Conservation (phyloP, 2,888 invertebrate species). For the Ephialtes manifestator region DNA sequence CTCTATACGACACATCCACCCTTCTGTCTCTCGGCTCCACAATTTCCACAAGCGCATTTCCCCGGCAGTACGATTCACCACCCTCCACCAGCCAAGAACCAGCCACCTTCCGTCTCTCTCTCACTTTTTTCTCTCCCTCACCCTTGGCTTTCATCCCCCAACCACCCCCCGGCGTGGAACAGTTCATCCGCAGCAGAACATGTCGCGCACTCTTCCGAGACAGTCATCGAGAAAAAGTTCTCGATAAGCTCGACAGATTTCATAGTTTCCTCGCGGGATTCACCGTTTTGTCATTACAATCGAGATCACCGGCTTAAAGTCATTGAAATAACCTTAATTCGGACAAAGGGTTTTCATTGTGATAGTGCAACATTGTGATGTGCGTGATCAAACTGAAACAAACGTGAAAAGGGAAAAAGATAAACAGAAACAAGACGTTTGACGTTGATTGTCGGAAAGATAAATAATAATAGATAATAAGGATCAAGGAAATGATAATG, state of each 20-base stretch:
- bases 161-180: constrained; percentile 69
- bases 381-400: neutral
- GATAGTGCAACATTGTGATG: constrained; percentile 40
- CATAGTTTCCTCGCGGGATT: neutral
- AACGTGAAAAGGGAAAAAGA: neutral
- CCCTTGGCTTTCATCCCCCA: constrained; percentile 59
- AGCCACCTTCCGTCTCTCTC: constrained; percentile 5
- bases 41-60: constrained; percentile 13
- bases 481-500: constrained; percentile 50
- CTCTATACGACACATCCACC: constrained; percentile 61
- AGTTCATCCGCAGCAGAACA: constrained; percentile 77
- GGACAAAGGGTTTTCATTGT: neutral
- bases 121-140: constrained; percentile 10
- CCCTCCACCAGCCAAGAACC: constrained; percentile 28
- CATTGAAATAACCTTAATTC: neutral
- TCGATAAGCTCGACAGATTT: constrained; percentile 37
- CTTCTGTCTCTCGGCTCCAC: constrained; percentile 21
- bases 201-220: constrained; percentile 80
- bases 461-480: neutral
- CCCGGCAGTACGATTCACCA: constrained; percentile 48
- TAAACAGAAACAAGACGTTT: neutral
- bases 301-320: neutral
- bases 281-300: neutral
- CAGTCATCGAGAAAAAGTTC: constrained; percentile 82
- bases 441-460: neutral